These are phyloP conservation scores for Thecocarcelia acutangulata DNA, from an alignment of 2,888 invertebrate species.

Conservation along the genomic window DNA sequence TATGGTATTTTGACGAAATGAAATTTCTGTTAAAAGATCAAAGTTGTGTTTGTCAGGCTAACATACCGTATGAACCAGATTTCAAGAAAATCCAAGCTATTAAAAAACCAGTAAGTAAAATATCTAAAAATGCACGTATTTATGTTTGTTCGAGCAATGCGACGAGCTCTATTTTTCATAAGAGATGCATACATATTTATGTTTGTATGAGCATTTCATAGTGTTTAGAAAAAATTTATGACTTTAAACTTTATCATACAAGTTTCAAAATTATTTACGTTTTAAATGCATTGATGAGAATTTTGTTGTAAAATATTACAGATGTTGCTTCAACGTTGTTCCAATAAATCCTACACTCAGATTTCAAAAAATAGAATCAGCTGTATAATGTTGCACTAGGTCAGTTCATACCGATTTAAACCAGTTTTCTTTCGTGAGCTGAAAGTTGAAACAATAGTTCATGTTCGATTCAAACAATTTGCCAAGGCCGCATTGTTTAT, in stretches of 20 bases:
- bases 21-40: slow-evolving; percentile 35
- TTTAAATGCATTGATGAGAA: no score
- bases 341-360: no score
- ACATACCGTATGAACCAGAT: background rate
- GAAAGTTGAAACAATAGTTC: no score
- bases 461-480: background rate
- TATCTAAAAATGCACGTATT: background rate
- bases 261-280: no score
- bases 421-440: no score
- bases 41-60: background rate
- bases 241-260: no score
- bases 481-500: background rate
- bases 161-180: no score
- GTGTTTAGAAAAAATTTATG: no score
- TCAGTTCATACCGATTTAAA: no score
- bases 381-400: background rate
- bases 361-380: background rate
- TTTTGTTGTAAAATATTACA: no score
- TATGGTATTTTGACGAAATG: slow-evolving; percentile 53
- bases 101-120: background rate
- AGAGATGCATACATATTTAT: no score
- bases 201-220: no score
- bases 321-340: background rate
- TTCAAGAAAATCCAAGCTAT: background rate
- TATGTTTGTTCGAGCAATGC: background rate